Evolutionary conservation across 2,888 invertebrate species (phyloP), one percentile per base, ranked within the genome.

Genomic region (Morinoia aosen): DNA sequence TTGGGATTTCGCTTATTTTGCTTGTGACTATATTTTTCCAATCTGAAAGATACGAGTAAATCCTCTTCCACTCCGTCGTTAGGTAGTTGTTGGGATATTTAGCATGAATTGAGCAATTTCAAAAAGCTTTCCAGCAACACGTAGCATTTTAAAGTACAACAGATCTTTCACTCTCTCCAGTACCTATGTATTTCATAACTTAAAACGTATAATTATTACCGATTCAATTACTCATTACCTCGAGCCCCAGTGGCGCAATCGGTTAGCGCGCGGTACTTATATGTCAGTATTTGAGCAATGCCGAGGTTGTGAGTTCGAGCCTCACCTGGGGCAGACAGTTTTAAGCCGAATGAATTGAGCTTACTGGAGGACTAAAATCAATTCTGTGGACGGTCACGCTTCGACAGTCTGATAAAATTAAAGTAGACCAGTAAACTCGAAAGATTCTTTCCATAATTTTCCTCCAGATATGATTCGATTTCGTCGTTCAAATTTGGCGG

Each of bases 201-300:
- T 16, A 33, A 76, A 76, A 33, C 25, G 76, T 10, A 76, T 76
- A 76, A 33, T 76, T 76, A 76, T 25, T 76, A 76, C 8, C 33
- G 76, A 76, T 76, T 76, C 76, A 76, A 8, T 25, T 25, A 19
- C 8, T 10, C 1, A 2, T 33, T 25, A 2, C 2, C 16, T 2
- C 7, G 16, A 93, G 95, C 95, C 95, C 95, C 95, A 95, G 95
- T 95, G 95, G 95, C 95, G 95, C 95, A 95, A 95, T 95, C 95
- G 95, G 95, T 95, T 95, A 95, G 95, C 95, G 95, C 95, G 95
- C 95, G 95, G 95, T 95, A 95, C 95, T 95, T 95, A 95, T 95
- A 95, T 57, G 58, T 58, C 95, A 95, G 95, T 95, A 95, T 95
- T 40, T 1, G 76, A 76, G 95, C 95, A 2, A 95, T 95, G 95